Evolutionary conservation across 2,113 vertebrate species (phyloP).

Genomic region (Probosciger aterrimus): DNA sequence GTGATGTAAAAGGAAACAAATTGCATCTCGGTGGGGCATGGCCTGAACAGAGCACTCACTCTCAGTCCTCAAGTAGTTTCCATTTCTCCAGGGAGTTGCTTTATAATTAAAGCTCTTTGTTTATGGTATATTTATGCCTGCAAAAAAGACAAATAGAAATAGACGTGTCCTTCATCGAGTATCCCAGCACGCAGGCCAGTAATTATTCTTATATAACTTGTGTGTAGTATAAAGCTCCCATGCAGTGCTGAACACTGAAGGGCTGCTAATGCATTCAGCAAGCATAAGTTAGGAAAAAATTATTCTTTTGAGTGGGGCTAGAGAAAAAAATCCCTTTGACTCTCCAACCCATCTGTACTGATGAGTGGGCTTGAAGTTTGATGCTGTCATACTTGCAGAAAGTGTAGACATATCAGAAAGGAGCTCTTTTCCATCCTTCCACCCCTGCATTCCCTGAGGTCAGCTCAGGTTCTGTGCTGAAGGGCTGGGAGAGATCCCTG

Average conservation of each 20-base stretch:
- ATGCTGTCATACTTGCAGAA: not conserved
- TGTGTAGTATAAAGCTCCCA: not conserved
- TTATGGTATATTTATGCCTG: slow-evolving; percentile 40
- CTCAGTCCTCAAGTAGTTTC: slow-evolving; percentile 35
- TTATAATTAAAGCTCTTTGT: slow-evolving; percentile 51
- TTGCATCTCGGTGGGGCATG: not conserved
- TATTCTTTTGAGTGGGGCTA: not conserved
- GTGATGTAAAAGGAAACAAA: slow-evolving; percentile 37
- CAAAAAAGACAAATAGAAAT: not conserved
- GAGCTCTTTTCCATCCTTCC: not conserved
- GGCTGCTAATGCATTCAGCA: not conserved
- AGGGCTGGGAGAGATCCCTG: not conserved
- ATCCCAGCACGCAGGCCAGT: not conserved
- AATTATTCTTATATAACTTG: slow-evolving; percentile 28
- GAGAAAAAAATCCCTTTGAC: not conserved
- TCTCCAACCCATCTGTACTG: not conserved
- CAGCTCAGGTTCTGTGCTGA: not conserved
- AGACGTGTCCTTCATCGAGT: not conserved
- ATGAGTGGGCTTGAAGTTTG: not conserved
- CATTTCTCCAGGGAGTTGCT: slow-evolving; percentile 38
- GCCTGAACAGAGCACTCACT: slow-evolving; percentile 20
- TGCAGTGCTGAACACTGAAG: not conserved
- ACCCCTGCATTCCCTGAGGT: not conserved
- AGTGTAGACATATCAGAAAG: not conserved
- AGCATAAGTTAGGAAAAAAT: not conserved